Evolutionary conservation across 2,888 invertebrate species (phyloP).

Genomic region (Habrosyne pyritoides): DNA sequence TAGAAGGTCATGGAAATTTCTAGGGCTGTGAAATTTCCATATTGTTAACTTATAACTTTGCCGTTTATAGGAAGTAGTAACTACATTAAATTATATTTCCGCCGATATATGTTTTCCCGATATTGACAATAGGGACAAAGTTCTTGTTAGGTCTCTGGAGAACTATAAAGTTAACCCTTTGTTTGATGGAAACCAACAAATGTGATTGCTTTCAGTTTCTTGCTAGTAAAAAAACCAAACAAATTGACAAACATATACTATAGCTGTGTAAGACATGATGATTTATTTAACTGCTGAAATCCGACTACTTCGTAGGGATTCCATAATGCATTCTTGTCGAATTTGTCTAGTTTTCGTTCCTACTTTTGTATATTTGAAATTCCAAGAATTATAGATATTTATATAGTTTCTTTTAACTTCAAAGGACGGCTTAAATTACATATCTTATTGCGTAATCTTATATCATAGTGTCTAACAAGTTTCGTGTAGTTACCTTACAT

Average conservation of each 20-base stretch:
- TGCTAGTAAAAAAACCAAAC: not conserved
- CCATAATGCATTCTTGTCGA: too few relatives aligned
- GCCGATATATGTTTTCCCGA: conserved; percentile 23
- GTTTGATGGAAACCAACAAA: conserved; percentile 38
- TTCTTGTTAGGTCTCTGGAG: conserved; percentile 25
- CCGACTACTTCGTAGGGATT: too few relatives aligned
- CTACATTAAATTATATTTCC: conserved; percentile 11
- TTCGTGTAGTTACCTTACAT: conserved; percentile 26
- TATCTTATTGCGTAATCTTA: conserved; percentile 17
- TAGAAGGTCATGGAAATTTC: too few relatives aligned
- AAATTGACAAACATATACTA: not conserved
- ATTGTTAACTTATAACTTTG: not conserved
- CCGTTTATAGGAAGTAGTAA: conserved; percentile 4
- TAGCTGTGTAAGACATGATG: too few relatives aligned
- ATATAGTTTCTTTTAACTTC: not conserved
- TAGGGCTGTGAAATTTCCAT: not conserved
- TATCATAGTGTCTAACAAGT: conserved; percentile 21
- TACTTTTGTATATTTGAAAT: too few relatives aligned
- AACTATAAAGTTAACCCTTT: conserved; percentile 33
- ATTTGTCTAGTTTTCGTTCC: too few relatives aligned
- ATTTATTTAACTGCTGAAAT: too few relatives aligned
- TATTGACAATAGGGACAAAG: conserved; percentile 29
- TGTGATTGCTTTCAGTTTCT: conserved; percentile 17
- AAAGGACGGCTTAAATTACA: not conserved
- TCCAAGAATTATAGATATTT: too few relatives aligned